These are phyloP conservation scores for Phymatocera aterrima DNA, from an alignment of 2,888 invertebrate species.

Conservation along the genomic window DNA sequence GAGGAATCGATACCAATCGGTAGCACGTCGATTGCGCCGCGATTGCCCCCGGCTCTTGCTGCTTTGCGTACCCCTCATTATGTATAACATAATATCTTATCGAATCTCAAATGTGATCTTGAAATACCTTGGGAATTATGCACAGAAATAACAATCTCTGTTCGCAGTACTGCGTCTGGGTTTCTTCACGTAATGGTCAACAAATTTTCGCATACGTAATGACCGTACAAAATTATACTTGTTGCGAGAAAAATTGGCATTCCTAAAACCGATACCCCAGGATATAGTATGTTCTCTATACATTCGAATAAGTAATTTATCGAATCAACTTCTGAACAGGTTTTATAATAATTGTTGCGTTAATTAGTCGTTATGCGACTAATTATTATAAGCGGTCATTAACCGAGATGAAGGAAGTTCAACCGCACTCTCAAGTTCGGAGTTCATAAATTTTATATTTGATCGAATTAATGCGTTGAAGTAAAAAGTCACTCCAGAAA, in stretches of 20 bases:
- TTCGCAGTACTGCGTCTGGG: slow-evolving; percentile 11
- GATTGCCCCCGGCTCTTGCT: slow-evolving; percentile 47
- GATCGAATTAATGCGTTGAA: neutral
- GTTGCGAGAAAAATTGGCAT: neutral
- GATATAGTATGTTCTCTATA: neutral
- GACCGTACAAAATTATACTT: neutral
- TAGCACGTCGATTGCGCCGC: slow-evolving; percentile 64
- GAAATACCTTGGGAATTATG: slow-evolving; percentile 54
- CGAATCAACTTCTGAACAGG: neutral
- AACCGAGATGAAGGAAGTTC: neutral
- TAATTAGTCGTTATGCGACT: neutral
- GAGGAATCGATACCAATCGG: slow-evolving; percentile 65
- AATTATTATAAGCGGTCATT: neutral
- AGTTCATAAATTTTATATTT: neutral
- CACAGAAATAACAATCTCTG: slow-evolving; percentile 29
- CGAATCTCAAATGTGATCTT: slow-evolving; percentile 68
- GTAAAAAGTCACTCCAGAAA: neutral
- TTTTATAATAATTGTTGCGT: neutral
- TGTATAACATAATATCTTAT: slow-evolving; percentile 62
- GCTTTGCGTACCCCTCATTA: slow-evolving; percentile 48
- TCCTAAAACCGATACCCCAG: neutral
- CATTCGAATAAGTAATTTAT: neutral
- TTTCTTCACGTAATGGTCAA: neutral
- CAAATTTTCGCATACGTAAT: neutral
- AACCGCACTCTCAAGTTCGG: no score